A percentile compares a stretch with the other conserved stretches of the same genome.
These are phyloP conservation scores for Machimus atricapillus DNA, from an alignment of 2,888 invertebrate genomes.

Conservation along the genomic window DNA sequence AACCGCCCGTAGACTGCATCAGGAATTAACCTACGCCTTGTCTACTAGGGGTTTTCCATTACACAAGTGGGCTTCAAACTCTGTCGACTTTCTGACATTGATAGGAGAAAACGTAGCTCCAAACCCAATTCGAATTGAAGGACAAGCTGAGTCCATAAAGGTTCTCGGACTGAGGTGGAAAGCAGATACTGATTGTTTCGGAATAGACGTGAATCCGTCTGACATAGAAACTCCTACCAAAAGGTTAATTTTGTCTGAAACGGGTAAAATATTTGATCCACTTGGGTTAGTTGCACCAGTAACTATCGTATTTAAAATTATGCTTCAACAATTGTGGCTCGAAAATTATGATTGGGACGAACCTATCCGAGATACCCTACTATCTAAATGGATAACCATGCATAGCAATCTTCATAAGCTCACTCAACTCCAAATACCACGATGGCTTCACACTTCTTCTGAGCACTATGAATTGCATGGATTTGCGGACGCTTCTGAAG, in stretches of 20 bases:
- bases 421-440: neutral
- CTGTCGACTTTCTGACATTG: neutral
- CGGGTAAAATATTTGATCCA: neutral
- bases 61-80: constrained; percentile 11
- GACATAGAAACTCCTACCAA: neutral
- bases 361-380: neutral
- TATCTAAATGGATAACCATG: neutral
- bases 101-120: neutral
- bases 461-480: neutral
- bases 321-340: neutral
- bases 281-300: neutral
- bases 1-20: neutral
- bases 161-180: neutral
- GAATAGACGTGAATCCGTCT: neutral
- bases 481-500: neutral
- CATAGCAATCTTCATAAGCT: neutral
- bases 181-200: neutral
- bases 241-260: neutral
- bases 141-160: neutral
- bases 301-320: neutral
- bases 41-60: neutral
- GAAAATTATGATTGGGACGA: neutral
- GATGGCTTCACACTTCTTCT: neutral
- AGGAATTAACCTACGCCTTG: neutral
- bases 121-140: neutral